Conservation (phyloP, 2,113 vertebrate genomes). For the Bucco capensis region DNA sequence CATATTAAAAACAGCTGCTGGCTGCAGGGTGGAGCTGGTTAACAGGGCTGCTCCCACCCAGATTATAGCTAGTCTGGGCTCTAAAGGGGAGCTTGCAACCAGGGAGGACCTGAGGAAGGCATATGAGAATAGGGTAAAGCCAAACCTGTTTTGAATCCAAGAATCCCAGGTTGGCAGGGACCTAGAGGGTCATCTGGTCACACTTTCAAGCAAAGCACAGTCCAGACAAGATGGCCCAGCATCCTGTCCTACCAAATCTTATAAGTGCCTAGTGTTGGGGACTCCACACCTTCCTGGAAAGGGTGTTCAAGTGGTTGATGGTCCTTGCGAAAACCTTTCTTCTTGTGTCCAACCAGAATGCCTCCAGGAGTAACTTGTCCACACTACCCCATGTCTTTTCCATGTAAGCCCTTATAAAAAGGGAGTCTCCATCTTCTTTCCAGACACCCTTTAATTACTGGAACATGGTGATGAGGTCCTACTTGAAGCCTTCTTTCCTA, state of each 20-base stretch:
- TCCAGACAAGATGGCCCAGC: background rate
- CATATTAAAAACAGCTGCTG: background rate
- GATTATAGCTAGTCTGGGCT: background rate
- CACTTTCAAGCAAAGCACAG: background rate
- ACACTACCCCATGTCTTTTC: background rate
- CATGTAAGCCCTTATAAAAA: background rate
- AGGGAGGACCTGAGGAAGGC: background rate
- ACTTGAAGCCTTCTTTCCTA: background rate
- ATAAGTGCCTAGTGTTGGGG: background rate
- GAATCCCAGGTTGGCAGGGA: background rate
- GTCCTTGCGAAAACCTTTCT: background rate
- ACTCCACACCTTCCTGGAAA: background rate
- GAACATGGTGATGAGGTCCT: background rate
- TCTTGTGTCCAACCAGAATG: background rate
- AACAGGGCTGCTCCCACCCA: background rate
- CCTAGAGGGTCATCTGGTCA: background rate
- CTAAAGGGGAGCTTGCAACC: background rate
- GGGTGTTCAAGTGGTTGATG: background rate
- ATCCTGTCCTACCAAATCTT: background rate
- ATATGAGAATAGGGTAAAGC: fast-evolving
- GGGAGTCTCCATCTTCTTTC: background rate
- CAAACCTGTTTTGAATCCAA: background rate
- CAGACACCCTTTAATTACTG: background rate
- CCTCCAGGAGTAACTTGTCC: background rate
- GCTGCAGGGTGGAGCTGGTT: background rate